Base-by-base conservation (phyloP, 2,888 invertebrate genomes). In the Agrilus cyanescens region DNA sequence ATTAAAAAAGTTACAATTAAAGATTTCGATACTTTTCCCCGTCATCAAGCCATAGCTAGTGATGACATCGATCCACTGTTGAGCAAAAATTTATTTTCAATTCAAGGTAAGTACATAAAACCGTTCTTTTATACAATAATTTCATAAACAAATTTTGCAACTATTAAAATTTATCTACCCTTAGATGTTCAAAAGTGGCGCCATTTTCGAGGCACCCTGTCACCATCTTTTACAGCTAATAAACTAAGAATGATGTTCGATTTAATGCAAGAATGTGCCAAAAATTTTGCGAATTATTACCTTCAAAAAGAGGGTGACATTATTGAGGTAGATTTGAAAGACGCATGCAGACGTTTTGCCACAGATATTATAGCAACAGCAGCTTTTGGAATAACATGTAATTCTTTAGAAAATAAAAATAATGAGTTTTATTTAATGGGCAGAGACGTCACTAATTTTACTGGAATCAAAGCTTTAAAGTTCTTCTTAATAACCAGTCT, bases 281-380 rank as follows among this genome's bases (percentile, higher is more conserved):
- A 38, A 29, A 38, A 44, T 13, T 40, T 40, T 34, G 35, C 41
- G 13, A 32, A 37, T 8, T 35, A 40, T n/a, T 10, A 14, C 25
- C 8, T 6, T 30, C 12, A 30, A 37, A 8, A 20, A 14, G 29
- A 12, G 4, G 42, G 50, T 29, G 48, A 55, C 4, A 38, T 43
- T 8, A 42, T 49, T 6, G 47, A 48, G 10, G 12, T 70, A 1
- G 71, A 72, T 29, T 54, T 63, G 43, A 70, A 67, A 45, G 71
- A 73, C 40, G 47, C 66, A 2, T 66, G 65, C 2, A 63, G 67
- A 2, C 60, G 71, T n/a, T 71, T 64, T 45, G 60, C 71, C 1
- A 72, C 68, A 44, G 74, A 75, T 50, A 70, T 74, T 2, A 74
- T 75, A 40, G 74, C 73, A 0, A 65, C 69, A 1, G 65, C 68